Base-by-base conservation (phyloP, 2,797 vertebrate species). In the Hypotaenidia philippensis region DNA sequence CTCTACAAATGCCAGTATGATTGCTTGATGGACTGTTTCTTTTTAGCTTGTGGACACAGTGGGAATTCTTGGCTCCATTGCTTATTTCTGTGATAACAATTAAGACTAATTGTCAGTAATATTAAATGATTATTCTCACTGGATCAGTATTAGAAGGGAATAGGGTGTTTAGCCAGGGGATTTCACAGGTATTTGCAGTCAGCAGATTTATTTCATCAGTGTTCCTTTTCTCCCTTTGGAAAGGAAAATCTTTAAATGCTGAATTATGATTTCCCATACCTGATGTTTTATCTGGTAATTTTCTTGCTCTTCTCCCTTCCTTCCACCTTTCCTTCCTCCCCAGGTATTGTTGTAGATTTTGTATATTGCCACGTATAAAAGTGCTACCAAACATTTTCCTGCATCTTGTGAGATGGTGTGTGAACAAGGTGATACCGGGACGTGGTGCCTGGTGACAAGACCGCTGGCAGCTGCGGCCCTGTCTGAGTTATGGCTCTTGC, bases 41-140 rank as follows among this genome's bases (percentile, higher is more conserved):
- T 70, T 65, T 55, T 75, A 50, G 44, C 49, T 85, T 71, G 38
- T 19, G 68, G 89, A 52, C 74, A 56, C 15, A 11, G 65, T 87
- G 60, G 77, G 77, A 77, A 57, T 57, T 83, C 72, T 23, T 44
- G 66, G 56, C 65, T 81, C 34, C 7, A 0, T 14, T 29, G 26
- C 64, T 90, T 77, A 52, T 83, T 78, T 91, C 82, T 93, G 31
- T 5, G 21, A 26, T 86, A 75, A 38, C 36, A 47, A 41, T 91
- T 83, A 68, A 41, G 32, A 32, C 55, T 84, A 84, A 93, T 91
- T 81, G 45, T 70, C 74, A 78, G 59, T 22, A 22, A 27, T 31
- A 82, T 89, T 78, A 87, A 89, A 55, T 68, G 56, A 25, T 34
- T 82, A 21, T 55, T 84, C 44, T 87, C 9, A 1, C 61, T n/a